phyloP scores from a whole-genome alignment of 2,888 invertebrate species.

The Scaptomyza parva region DNA sequence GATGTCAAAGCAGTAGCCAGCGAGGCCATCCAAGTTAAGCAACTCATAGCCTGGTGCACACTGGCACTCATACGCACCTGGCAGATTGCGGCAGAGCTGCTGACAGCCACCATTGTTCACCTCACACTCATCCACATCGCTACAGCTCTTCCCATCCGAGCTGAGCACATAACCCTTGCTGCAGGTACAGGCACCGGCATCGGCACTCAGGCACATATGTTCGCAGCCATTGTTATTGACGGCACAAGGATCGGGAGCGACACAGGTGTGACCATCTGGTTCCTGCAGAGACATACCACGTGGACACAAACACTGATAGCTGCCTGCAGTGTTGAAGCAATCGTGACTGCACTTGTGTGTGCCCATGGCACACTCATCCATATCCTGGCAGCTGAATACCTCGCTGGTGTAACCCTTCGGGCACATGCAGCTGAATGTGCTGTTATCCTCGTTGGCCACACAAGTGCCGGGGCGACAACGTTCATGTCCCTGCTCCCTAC shows the following conservation, averaged over 20 bases:
- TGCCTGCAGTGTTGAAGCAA: conserved; percentile 86
- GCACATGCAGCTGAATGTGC: conserved; percentile 86
- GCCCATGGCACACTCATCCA: conserved; percentile 85
- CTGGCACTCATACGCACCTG: conserved; percentile 86
- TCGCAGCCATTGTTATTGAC: conserved; percentile 87
- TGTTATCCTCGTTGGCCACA: conserved; percentile 83
- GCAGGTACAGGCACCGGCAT: conserved; percentile 83
- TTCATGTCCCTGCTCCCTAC: conserved; percentile 73
- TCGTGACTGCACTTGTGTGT: conserved; percentile 86
- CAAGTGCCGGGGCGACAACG: conserved; percentile 83
- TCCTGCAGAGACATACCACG: conserved; percentile 82
- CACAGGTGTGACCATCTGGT: conserved; percentile 84
- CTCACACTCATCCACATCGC: conserved; percentile 86
- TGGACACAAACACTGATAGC: conserved; percentile 86
- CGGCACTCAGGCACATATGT: conserved; percentile 86
- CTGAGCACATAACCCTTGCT: conserved; percentile 79
- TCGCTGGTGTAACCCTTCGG: conserved; percentile 82
- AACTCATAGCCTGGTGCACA: conserved; percentile 85
- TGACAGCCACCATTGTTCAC: conserved; percentile 84
- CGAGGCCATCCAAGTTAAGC: conserved; percentile 59
- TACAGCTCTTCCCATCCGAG: conserved; percentile 85
- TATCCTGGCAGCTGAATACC: conserved; percentile 83
- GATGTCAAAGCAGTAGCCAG: conserved; percentile 81
- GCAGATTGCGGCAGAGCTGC: conserved; percentile 85
- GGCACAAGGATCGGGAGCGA: conserved; percentile 86